phyloP scores from a whole-genome alignment of 2,797 vertebrate genomes.

The Rhinogobio ventralis region DNA sequence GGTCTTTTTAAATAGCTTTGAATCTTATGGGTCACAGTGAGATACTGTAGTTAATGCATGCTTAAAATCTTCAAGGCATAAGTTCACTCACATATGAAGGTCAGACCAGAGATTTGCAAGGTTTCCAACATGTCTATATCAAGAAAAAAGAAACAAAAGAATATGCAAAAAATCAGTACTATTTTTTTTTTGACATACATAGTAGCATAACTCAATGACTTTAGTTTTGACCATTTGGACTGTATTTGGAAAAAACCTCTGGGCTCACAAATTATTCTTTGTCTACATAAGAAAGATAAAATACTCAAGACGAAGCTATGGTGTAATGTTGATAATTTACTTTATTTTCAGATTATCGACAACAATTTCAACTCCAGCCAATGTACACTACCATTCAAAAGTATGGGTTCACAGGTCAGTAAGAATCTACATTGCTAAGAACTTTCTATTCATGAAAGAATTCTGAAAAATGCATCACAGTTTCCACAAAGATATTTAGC shows the following conservation, averaged over 20 bases:
- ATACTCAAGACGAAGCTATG: background rate
- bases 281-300: background rate
- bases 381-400: background rate
- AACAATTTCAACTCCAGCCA: background rate
- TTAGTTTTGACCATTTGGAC: background rate
- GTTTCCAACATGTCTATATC: background rate
- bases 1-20: slow-evolving; percentile 32
- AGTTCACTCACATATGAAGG: background rate
- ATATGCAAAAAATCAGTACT: background rate
- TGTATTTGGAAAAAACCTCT: background rate
- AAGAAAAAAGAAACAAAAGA: background rate
- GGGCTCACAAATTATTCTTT: background rate
- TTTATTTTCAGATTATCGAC: background rate
- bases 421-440: background rate
- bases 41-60: slow-evolving; percentile 19
- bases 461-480: background rate
- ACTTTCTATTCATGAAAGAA: background rate
- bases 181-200: background rate
- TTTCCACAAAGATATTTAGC: background rate
- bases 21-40: background rate
- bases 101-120: slow-evolving; percentile 8
- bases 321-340: background rate
- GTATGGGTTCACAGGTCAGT: background rate
- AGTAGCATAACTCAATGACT: background rate
- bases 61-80: background rate